These are phyloP conservation scores for Coccyzus lansbergi DNA, from an alignment of 2,797 vertebrate species.

Conservation along the genomic window DNA sequence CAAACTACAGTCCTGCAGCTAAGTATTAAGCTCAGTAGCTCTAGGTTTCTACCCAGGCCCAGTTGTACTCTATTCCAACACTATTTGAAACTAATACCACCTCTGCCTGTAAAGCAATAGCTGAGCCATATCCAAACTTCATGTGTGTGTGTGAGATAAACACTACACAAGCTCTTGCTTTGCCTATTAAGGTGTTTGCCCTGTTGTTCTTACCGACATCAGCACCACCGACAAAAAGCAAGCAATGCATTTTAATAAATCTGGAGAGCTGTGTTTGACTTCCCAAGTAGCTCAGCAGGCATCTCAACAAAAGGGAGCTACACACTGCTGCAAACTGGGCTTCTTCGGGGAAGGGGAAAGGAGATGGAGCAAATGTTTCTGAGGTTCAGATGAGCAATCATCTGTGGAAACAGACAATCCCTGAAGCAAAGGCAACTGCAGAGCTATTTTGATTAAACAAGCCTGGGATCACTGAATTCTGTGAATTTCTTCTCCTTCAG, in stretches of 20 bases:
- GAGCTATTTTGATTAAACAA: neutral
- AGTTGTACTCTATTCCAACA: neutral
- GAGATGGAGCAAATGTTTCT: neutral
- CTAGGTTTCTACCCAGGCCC: neutral
- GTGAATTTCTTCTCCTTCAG: neutral
- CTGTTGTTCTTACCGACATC: neutral
- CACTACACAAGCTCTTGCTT: neutral
- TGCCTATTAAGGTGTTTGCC: neutral
- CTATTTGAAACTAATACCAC: neutral
- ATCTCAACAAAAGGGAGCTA: neutral
- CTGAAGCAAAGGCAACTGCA: neutral
- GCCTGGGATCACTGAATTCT: neutral
- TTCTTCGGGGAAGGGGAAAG: neutral
- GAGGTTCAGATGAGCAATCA: neutral
- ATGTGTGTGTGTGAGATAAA: neutral
- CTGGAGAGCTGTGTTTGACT: neutral
- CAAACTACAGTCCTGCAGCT: neutral
- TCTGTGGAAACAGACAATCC: neutral
- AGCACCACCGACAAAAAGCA: neutral
- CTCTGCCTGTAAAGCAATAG: neutral
- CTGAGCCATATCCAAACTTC: neutral
- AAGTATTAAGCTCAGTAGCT: neutral
- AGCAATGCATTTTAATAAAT: neutral
- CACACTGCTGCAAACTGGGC: accelerated
- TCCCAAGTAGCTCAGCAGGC: neutral